These are phyloP conservation scores for Nesospiza acunhae DNA, from an alignment of 2,113 vertebrate genomes.

Conservation along the genomic window DNA sequence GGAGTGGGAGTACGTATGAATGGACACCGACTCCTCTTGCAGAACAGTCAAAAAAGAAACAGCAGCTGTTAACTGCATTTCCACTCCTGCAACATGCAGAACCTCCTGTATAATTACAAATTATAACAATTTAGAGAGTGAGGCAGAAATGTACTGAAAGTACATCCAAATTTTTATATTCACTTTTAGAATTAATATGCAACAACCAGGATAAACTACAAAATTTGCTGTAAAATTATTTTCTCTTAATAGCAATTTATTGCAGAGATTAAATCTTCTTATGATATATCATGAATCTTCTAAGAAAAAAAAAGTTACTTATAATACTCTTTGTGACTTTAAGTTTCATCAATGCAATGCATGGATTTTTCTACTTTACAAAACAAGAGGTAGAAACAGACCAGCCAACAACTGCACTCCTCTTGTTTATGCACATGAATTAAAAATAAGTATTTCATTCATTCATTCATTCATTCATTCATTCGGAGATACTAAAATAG, in stretches of 20 bases:
- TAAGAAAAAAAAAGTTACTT: background rate
- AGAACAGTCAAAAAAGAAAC: conserved; percentile 90
- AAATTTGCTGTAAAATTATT: background rate
- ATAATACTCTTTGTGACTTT: background rate
- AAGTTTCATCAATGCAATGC: background rate
- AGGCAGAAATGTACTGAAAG: background rate
- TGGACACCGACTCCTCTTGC: conserved; percentile 90
- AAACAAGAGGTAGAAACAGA: background rate
- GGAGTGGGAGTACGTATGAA: conserved; percentile 89
- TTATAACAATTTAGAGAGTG: background rate
- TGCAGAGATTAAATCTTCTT: background rate
- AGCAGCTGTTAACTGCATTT: conserved; percentile 91
- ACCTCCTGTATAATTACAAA: conserved; percentile 82
- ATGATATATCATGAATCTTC: background rate
- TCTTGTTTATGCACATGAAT: background rate
- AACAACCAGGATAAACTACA: background rate
- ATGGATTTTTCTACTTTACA: background rate
- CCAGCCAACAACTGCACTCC: background rate
- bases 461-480: conserved; percentile 3
- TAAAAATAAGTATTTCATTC: background rate
- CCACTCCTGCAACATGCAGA: conserved; percentile 84
- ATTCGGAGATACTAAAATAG: background rate
- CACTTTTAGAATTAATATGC: background rate
- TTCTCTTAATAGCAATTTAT: background rate
- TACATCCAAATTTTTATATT: background rate